These are phyloP conservation scores for Drosophila tani DNA, from an alignment of 1,140 invertebrate species.

Conservation along the genomic window DNA sequence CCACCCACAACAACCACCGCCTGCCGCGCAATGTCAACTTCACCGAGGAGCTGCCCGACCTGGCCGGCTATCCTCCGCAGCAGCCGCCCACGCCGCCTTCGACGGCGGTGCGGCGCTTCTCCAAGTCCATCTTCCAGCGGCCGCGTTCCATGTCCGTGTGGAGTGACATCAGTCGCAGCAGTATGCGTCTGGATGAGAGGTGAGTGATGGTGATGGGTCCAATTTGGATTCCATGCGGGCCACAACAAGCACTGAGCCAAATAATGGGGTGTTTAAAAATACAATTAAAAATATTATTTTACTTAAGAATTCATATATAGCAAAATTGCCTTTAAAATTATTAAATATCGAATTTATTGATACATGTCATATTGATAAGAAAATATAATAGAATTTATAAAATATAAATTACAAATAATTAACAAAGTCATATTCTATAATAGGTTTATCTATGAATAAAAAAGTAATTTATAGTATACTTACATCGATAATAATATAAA, in stretches of 20 bases:
- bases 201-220: slow-evolving; percentile 78
- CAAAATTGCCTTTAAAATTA: background rate
- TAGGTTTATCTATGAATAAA: too few relatives aligned
- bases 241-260: background rate
- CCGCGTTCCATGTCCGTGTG: slow-evolving; percentile 93
- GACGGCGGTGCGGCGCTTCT: slow-evolving; percentile 73
- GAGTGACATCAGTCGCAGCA: slow-evolving; percentile 92
- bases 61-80: slow-evolving; percentile 87
- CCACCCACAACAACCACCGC: slow-evolving; percentile 77
- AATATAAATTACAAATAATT: too few relatives aligned
- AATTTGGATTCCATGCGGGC: background rate
- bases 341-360: background rate
- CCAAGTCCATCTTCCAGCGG: slow-evolving; percentile 85
- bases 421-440: too few relatives aligned
- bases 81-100: slow-evolving; percentile 76
- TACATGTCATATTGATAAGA: background rate
- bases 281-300: too few relatives aligned
- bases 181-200: slow-evolving; percentile 93
- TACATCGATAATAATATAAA: too few relatives aligned
- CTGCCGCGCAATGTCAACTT: slow-evolving; percentile 89
- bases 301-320: too few relatives aligned
- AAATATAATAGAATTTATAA: background rate
- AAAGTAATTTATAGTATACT: too few relatives aligned
- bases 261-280: background rate
- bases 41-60: slow-evolving; percentile 87